A percentile compares a stretch with the other conserved stretches of the same genome.
Conservation (phyloP, 2,888 invertebrate genomes). For the Drosophila mayaguana region DNA sequence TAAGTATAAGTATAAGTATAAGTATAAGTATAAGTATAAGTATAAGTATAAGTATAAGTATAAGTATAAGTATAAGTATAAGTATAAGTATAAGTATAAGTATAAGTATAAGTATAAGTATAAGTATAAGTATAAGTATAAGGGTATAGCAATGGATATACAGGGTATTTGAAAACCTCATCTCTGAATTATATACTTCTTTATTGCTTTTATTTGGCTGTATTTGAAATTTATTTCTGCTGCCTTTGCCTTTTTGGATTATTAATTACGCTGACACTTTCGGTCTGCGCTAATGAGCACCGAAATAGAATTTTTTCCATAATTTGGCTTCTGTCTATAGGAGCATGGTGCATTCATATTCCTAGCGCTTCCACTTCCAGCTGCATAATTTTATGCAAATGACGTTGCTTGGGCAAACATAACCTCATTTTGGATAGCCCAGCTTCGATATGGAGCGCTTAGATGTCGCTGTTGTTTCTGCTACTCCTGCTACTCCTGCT, state of each 20-base stretch:
- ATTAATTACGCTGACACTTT: constrained; percentile 75
- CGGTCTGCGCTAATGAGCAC: constrained; percentile 70
- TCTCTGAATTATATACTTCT: not conserved
- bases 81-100: not conserved
- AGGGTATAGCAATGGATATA: too few species aligned
- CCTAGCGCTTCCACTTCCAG: constrained; percentile 6
- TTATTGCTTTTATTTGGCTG: constrained; percentile 6
- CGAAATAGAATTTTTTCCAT: constrained; percentile 72
- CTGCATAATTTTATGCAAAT: constrained; percentile 74
- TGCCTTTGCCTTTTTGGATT: constrained; percentile 52
- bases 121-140: not conserved
- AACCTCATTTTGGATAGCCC: constrained; percentile 70
- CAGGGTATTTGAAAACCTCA: constrained; percentile 4
- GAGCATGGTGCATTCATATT: constrained; percentile 16
- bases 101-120: not conserved
- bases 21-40: constrained; percentile 6
- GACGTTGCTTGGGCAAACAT: constrained; percentile 69
- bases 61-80: constrained; percentile 3
- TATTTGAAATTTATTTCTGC: constrained; percentile 40
- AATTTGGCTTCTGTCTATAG: constrained; percentile 58
- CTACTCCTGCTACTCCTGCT: constrained; percentile 20
- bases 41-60: constrained; percentile 3
- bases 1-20: constrained; percentile 2
- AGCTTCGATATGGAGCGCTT: constrained; percentile 52
- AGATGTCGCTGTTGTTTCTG: constrained; percentile 47